phyloP scores from a whole-genome alignment of 2,113 vertebrate species.

The Alethe diademata region DNA sequence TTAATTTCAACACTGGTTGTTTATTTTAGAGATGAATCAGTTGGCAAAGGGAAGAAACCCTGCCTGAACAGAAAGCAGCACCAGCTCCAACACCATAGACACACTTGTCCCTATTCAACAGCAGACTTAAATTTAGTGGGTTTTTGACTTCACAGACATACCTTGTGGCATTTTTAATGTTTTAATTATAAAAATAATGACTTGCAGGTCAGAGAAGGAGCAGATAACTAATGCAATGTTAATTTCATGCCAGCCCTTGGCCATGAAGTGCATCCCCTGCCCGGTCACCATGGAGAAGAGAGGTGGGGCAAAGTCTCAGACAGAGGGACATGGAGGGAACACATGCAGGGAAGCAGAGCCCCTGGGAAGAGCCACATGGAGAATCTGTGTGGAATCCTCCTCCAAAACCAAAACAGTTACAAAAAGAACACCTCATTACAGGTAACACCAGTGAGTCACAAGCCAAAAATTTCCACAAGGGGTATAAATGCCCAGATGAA shows the following conservation, averaged over 20 bases:
- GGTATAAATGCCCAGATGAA: background rate
- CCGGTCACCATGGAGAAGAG: background rate
- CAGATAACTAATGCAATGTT: background rate
- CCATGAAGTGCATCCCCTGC: background rate
- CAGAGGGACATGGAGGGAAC: background rate
- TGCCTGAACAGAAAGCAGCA: background rate
- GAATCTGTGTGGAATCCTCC: background rate
- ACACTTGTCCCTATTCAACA: background rate
- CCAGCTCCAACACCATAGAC: background rate
- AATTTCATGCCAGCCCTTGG: background rate
- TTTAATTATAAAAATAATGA: background rate
- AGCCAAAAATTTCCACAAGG: background rate
- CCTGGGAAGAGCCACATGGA: background rate
- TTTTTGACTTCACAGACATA: background rate
- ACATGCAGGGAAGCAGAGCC: background rate
- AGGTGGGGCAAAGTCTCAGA: accelerated
- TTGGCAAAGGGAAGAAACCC: background rate
- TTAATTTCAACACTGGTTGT: conserved; percentile 14
- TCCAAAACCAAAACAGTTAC: background rate
- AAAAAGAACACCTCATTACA: background rate
- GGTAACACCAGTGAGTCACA: background rate
- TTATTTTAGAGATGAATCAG: conserved; percentile 30
- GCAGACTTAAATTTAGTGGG: background rate
- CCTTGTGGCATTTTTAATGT: background rate
- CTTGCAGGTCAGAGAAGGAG: background rate